Conservation (phyloP, 2,888 invertebrate genomes). For the Synanthedon andrenaeformis region DNA sequence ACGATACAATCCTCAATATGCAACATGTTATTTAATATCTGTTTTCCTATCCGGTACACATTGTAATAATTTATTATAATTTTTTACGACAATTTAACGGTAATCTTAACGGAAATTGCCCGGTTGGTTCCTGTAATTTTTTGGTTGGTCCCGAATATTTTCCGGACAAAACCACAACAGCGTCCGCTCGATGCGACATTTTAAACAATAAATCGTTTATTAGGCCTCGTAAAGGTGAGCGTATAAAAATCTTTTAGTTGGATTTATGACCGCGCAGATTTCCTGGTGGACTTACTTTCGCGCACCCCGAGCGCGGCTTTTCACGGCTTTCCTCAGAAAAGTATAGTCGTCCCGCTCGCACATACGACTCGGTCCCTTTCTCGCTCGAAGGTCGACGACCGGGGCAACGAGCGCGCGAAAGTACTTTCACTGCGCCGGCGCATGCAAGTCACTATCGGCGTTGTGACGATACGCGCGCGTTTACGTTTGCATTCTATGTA, state of each 20-base stretch:
- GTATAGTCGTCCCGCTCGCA: slow-evolving; percentile 33
- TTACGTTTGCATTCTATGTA: slow-evolving; percentile 35
- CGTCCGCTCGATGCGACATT: no score
- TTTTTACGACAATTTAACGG: no score
- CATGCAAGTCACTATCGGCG: slow-evolving; percentile 45
- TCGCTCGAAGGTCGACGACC: slow-evolving; percentile 55
- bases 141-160: no score
- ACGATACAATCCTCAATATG: no score
- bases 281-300: slow-evolving; percentile 57
- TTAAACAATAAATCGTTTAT: slow-evolving; percentile 38
- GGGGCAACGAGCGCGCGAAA: slow-evolving; percentile 66
- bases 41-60: no score
- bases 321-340: slow-evolving; percentile 55
- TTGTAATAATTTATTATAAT: no score
- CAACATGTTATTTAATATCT: no score
- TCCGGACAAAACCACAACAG: no score
- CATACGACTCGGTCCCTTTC: slow-evolving; percentile 27
- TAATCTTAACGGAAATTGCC: no score
- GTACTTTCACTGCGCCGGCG: slow-evolving; percentile 67
- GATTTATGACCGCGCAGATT: slow-evolving; percentile 45
- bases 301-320: slow-evolving; percentile 46
- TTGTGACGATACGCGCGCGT: slow-evolving; percentile 35
- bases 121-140: no score
- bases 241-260: slow-evolving; percentile 44
- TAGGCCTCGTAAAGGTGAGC: slow-evolving; percentile 41